phyloP scores from a whole-genome alignment of 2,113 vertebrate species.

The Platichthys flesus region DNA sequence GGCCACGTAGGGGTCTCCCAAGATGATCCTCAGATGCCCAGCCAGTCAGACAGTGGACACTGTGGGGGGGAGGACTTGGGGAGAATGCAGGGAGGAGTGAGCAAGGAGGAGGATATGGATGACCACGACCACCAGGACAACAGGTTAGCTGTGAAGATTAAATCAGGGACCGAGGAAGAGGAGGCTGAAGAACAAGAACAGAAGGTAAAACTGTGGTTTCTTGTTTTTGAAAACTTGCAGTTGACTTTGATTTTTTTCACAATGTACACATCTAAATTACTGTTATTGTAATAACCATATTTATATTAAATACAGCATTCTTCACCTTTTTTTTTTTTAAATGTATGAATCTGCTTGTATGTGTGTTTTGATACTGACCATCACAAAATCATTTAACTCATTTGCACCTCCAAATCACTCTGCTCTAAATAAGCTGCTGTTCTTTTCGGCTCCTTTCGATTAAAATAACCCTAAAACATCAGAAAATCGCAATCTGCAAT shows the following conservation, averaged over 20 bases:
- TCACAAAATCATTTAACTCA: no score
- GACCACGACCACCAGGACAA: slow-evolving; percentile 74
- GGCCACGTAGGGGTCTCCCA: slow-evolving; percentile 76
- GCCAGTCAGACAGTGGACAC: slow-evolving; percentile 90
- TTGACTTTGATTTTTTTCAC: no score
- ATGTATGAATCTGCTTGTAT: not conserved
- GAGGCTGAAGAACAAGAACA: slow-evolving; percentile 81
- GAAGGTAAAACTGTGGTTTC: slow-evolving; percentile 74
- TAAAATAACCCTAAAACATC: no score
- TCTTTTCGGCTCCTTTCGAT: not conserved
- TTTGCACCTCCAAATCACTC: not conserved
- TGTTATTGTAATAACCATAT: no score
- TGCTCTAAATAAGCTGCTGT: not conserved
- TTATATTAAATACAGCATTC: no score
- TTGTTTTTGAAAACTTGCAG: not conserved
- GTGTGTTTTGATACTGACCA: no score
- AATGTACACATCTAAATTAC: no score
- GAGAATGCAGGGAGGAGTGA: slow-evolving; percentile 69
- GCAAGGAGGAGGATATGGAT: slow-evolving; percentile 78
- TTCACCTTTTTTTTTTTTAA: no score
- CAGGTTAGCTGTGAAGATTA: slow-evolving; percentile 78
- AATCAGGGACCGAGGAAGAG: slow-evolving; percentile 82
- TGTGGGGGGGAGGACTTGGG: slow-evolving; percentile 66
- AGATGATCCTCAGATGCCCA: slow-evolving; percentile 96
- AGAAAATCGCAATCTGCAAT: not conserved